Evolutionary conservation across 1,140 invertebrate genomes (phyloP), one percentile per base, ranked within the genome.

Genomic region (Matsumurasca onukii): DNA sequence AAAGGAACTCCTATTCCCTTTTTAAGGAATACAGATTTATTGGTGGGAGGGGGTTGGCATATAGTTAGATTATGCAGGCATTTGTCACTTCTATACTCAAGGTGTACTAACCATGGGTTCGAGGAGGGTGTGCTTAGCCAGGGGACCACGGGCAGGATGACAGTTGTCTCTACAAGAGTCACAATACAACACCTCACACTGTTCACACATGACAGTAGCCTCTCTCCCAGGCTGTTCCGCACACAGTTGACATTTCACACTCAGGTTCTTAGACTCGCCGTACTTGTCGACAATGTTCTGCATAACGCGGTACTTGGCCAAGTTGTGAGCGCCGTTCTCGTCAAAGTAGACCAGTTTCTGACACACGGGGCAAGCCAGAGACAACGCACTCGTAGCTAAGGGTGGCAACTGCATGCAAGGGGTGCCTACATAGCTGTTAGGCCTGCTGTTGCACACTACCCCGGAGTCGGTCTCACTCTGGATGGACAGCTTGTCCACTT

Each of bases 401-500:
- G 83, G 85, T 63, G 85, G 85, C 70, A 86, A 86, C 71, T 85
- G 83, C 66, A 91, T 84, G 76, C 89, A 91, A 0, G 91, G 89
- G 1, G 93, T 95, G 57, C 93, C 93, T 34, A 94, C 91, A 82
- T 95, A 97, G 77, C 93, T 97, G 75, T 92, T 94, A 48, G 94
- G 94, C 66, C 94, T 85, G 76, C 90, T 93, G 82, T 91, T 94
- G 76, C 92, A 90, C 25, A 96, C 92, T 13, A 99, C 97, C 31
- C 97, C 71, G 69, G 93, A 95, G 81, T 99, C 97, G 0, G 96
- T 97, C 84, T 99, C 97, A 80, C 94, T 97, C n/a, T 98, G 86
- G 66, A 98, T 92, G 71, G 94, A 97, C 62, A 97, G 82, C 82
- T 98, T 98, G 81, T 99, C 97, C 62, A 92, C 91, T 77, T 98